Percentiles rank a stretch among this genome's conserved stretches.
These are phyloP conservation scores for Stichopus chloronotus DNA, from an alignment of 35 echinoderm and acorn worm genomes.

Conservation along the genomic window DNA sequence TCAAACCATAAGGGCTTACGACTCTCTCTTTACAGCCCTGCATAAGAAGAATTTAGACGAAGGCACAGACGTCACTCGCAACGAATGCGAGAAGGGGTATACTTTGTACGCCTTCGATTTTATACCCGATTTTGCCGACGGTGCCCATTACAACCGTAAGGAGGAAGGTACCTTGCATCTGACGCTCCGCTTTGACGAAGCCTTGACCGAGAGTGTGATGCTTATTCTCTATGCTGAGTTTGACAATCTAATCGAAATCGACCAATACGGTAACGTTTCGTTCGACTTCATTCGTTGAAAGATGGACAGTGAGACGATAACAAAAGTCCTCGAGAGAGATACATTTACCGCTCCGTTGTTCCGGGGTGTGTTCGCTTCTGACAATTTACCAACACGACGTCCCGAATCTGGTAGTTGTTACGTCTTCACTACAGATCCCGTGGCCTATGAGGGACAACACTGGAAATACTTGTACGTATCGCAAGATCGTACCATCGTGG, in stretches of 20 bases:
- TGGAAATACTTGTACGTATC: not conserved
- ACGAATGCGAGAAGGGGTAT: not conserved
- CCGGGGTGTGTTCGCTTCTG: too few relatives aligned
- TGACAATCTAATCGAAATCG: too few relatives aligned
- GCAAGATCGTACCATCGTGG: not conserved
- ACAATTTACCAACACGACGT: not conserved
- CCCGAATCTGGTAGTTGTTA: not conserved
- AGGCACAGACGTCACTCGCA: too few relatives aligned
- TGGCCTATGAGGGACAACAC: not conserved
- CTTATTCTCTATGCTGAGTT: too few relatives aligned
- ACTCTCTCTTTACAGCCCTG: too few relatives aligned
- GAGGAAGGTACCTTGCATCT: not conserved
- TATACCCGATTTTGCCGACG: conserved; percentile 14
- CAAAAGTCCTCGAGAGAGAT: too few relatives aligned
- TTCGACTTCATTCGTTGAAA: too few relatives aligned
- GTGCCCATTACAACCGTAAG: too few relatives aligned
- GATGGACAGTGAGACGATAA: too few relatives aligned
- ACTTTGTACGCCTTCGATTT: conserved; percentile 2
- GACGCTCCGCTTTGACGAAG: not conserved
- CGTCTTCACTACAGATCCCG: not conserved
- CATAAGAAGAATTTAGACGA: too few relatives aligned
- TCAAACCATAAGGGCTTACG: not conserved
- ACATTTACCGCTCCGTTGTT: too few relatives aligned
- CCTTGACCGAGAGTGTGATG: not conserved
- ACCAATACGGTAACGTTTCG: too few relatives aligned